Percentiles rank a stretch among this genome's conserved stretches.
Conservation (phyloP, 2,888 invertebrate genomes). For the Lampropteryx suffumata region DNA sequence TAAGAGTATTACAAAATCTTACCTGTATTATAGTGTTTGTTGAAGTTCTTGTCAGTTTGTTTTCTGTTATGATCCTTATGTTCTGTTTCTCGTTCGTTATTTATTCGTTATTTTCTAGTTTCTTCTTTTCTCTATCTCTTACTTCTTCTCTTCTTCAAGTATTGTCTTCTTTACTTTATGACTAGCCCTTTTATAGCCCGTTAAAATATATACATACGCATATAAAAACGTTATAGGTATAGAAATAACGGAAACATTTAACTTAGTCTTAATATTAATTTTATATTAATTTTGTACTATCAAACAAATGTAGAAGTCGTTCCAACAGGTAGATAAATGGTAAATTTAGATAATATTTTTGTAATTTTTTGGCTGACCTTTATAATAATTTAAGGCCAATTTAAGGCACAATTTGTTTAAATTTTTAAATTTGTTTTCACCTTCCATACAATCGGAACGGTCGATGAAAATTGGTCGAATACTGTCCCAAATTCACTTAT, state of each 20-base stretch:
- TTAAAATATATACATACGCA: conserved; percentile 66
- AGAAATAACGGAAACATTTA: conserved; percentile 77
- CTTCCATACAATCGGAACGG: conserved; percentile 70
- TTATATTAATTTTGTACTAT: conserved; percentile 81
- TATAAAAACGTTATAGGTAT: conserved; percentile 78
- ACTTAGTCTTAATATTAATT: conserved; percentile 80
- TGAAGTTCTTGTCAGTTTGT: conserved; percentile 33
- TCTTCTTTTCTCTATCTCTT: conserved; percentile 39
- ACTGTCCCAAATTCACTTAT: conserved; percentile 63
- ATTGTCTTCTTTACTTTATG: conserved; percentile 60
- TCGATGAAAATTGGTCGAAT: conserved; percentile 79
- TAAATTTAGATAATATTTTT: conserved; percentile 71
- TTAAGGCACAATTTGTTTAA: conserved; percentile 77
- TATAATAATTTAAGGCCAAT: conserved; percentile 82
- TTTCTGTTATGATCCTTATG: conserved; percentile 31
- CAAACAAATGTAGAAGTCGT: conserved; percentile 79
- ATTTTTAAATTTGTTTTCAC: conserved; percentile 65
- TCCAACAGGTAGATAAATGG: conserved; percentile 79
- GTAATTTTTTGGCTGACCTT: conserved; percentile 76
- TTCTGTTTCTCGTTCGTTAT: conserved; percentile 16
- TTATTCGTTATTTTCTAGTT: conserved; percentile 23
- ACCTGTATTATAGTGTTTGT: conserved; percentile 27
- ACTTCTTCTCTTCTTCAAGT: conserved; percentile 49
- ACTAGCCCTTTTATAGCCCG: conserved; percentile 72
- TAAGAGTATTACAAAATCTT: conserved; percentile 16